Percentiles rank a stretch among this genome's conserved stretches.
Evolutionary conservation across 2,888 invertebrate genomes (phyloP).

Genomic region (Aproaerema taeniolella): DNA sequence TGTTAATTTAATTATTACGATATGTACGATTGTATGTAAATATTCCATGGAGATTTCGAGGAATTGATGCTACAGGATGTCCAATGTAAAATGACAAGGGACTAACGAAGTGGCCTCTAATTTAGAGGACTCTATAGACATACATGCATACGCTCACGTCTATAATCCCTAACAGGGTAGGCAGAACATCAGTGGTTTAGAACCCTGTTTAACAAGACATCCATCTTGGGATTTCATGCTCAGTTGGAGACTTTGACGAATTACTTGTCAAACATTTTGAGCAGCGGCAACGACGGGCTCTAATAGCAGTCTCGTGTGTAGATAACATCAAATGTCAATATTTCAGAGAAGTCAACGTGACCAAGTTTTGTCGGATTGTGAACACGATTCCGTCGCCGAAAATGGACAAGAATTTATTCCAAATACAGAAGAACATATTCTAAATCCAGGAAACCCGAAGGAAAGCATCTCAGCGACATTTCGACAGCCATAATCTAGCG

Average conservation of each 20-base stretch:
- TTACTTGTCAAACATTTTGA: not conserved
- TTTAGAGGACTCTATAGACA: too few species aligned
- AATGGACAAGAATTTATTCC: constrained; percentile 14
- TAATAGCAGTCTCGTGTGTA: constrained; percentile 28
- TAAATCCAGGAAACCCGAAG: constrained; percentile 34
- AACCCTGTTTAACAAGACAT: too few species aligned
- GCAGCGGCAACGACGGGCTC: not conserved
- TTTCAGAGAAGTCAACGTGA: constrained; percentile 33
- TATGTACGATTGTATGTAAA: constrained; percentile 32
- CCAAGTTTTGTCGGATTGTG: constrained; percentile 23
- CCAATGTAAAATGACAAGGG: too few species aligned
- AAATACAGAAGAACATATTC: constrained; percentile 27
- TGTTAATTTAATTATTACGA: constrained; percentile 57
- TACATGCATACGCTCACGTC: too few species aligned
- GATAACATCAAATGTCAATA: constrained; percentile 38
- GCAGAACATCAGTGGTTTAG: too few species aligned
- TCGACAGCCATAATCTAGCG: constrained; percentile 45
- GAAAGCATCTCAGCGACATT: constrained; percentile 52
- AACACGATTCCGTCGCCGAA: constrained; percentile 27
- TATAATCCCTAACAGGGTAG: too few species aligned
- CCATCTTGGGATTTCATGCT: too few species aligned
- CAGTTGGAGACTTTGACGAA: too few species aligned
- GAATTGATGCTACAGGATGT: constrained; percentile 1
- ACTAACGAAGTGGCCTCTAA: too few species aligned
- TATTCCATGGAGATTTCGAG: constrained; percentile 14